Percentiles rank a stretch among this genome's conserved stretches.
Evolutionary conservation across 2,797 vertebrate genomes (phyloP).

Genomic region (Masticophis lateralis): DNA sequence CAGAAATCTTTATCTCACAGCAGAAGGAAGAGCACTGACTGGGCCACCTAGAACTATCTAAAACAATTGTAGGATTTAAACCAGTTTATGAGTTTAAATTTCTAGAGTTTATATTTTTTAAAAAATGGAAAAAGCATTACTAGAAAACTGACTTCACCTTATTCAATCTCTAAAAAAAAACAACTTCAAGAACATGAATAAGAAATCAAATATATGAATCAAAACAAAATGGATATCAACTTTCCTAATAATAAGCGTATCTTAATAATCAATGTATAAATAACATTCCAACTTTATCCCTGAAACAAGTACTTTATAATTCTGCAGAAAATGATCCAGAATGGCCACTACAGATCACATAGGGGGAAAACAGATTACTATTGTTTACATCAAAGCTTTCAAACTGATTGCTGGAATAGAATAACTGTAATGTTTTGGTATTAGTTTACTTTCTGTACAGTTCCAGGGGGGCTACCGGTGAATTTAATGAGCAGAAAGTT

Average conservation of each 20-base stretch:
- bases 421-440: slow-evolving; percentile 22
- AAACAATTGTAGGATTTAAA: slow-evolving; percentile 21
- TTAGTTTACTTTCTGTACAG: not conserved
- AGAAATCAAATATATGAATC: not conserved
- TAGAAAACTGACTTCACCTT: not conserved
- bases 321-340: not conserved
- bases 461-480: not conserved
- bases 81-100: not conserved
- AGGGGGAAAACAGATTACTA: not conserved
- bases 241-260: not conserved
- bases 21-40: slow-evolving; percentile 21
- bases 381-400: not conserved
- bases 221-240: not conserved
- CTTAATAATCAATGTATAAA: slow-evolving; percentile 29
- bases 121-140: not conserved
- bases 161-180: not conserved
- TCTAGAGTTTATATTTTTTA: slow-evolving; percentile 2
- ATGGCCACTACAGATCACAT: not conserved
- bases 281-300: not conserved
- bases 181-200: not conserved
- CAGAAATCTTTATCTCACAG: slow-evolving; percentile 30
- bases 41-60: not conserved
- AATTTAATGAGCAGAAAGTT: slow-evolving; percentile 32
- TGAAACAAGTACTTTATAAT: not conserved
- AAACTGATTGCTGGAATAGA: not conserved